Evolutionary conservation across 2,797 vertebrate species (phyloP).

Genomic region (Falco peregrinus): DNA sequence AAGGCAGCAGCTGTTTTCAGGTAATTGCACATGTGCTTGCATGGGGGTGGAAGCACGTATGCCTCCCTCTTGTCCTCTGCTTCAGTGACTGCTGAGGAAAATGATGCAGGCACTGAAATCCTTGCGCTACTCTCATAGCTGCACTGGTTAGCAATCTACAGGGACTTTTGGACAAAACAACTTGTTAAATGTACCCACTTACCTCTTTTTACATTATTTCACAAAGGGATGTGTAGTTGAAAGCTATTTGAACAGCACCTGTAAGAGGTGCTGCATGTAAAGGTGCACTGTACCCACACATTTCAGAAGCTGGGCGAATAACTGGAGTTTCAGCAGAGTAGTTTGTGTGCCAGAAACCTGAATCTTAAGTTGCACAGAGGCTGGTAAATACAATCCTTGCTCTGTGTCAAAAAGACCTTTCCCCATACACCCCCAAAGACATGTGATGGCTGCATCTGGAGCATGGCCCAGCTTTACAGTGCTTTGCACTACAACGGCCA

Average conservation of each 20-base stretch:
- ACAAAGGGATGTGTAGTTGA: not conserved
- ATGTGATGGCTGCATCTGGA: not conserved
- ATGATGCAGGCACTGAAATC: not conserved
- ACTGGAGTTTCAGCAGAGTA: not conserved
- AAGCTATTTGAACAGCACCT: not conserved
- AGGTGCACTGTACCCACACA: not conserved
- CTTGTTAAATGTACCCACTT: no score
- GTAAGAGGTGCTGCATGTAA: not conserved
- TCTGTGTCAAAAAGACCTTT: not conserved
- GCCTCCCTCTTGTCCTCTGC: not conserved
- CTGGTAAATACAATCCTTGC: not conserved
- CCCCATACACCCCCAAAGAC: accelerated
- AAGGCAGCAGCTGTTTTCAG: not conserved
- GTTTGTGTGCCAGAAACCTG: not conserved
- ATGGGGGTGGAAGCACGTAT: accelerated
- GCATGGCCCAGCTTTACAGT: not conserved
- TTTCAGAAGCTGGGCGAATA: not conserved
- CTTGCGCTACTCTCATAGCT: not conserved
- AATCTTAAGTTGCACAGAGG: not conserved
- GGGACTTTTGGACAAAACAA: not conserved
- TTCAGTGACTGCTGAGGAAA: not conserved
- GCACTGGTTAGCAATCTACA: not conserved
- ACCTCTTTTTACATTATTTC: not conserved
- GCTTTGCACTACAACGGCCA: accelerated
- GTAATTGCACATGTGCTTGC: not conserved